Percentiles rank a stretch among this genome's conserved stretches.
Evolutionary conservation across 1,140 invertebrate species (phyloP).

Genomic region (Ceratina japonica): DNA sequence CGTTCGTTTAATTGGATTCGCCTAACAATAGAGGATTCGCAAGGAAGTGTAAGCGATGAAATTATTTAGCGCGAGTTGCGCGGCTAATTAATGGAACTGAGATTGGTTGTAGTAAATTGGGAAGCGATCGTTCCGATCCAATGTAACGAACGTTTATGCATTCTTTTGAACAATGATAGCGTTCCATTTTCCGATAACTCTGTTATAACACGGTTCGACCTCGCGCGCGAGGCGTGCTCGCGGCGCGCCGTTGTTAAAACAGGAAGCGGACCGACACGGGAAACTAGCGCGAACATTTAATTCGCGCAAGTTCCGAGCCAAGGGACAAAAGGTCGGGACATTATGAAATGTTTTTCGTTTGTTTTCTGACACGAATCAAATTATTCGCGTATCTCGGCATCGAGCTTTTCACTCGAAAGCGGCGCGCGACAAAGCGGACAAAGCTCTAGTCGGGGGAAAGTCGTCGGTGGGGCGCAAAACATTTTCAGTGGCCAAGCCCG

Average conservation of each 20-base stretch:
- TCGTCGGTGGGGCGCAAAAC: slow-evolving; percentile 4
- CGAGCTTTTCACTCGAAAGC: not conserved
- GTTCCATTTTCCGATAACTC: not conserved
- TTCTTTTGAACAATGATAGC: not conserved
- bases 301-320: not conserved
- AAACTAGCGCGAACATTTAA: not conserved
- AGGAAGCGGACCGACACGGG: too few species aligned
- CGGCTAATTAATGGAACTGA: slow-evolving; percentile 38
- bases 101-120: slow-evolving; percentile 26
- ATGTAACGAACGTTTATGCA: not conserved
- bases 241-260: too few species aligned
- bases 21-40: slow-evolving; percentile 3
- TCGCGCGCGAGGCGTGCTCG: too few species aligned
- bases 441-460: not conserved
- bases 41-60: slow-evolving; percentile 31
- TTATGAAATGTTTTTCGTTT: slow-evolving; percentile 8
- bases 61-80: slow-evolving; percentile 18
- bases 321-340: too few species aligned
- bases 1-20: slow-evolving; percentile 41
- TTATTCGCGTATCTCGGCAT: not conserved
- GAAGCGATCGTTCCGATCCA: not conserved
- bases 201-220: too few species aligned
- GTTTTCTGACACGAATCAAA: slow-evolving; percentile 2
- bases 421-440: not conserved
- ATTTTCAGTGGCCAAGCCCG: slow-evolving; percentile 8